Percentiles rank a stretch among this genome's conserved stretches.
Evolutionary conservation across 2,888 invertebrate species (phyloP).

Genomic region (Polia nebulosa): DNA sequence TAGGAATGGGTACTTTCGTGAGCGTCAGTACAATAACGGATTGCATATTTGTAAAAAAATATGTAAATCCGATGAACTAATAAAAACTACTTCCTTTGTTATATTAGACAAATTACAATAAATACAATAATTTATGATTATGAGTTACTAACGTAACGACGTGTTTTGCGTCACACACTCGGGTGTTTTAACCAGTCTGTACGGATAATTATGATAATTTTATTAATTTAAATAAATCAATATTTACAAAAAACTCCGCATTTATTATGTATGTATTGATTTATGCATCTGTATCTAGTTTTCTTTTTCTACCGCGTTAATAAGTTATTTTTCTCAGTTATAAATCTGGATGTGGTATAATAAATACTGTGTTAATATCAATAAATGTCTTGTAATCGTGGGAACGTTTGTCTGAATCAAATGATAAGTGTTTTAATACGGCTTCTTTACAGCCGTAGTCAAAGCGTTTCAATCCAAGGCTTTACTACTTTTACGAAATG

Average conservation of each 20-base stretch:
- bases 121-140: slow-evolving; percentile 27
- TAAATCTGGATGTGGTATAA: slow-evolving; percentile 15
- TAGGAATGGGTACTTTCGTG: too few relatives aligned
- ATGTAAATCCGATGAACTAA: not conserved
- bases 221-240: slow-evolving; percentile 38
- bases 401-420: slow-evolving; percentile 13
- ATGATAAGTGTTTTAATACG: not conserved
- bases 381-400: slow-evolving; percentile 34
- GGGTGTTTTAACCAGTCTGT: not conserved
- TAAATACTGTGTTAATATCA: slow-evolving; percentile 2
- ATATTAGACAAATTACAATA: slow-evolving; percentile 14
- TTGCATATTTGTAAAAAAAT: too few relatives aligned
- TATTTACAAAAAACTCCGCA: slow-evolving; percentile 16
- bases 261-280: slow-evolving; percentile 18
- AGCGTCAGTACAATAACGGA: too few relatives aligned
- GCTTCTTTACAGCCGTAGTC: not conserved
- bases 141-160: not conserved
- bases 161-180: not conserved
- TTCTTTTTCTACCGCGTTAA: slow-evolving; percentile 5
- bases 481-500: not conserved
- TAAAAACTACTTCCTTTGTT: not conserved
- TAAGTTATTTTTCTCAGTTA: slow-evolving; percentile 23
- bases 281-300: slow-evolving; percentile 23
- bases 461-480: not conserved
- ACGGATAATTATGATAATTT: slow-evolving; percentile 38